Evolutionary conservation across 1,140 invertebrate species (phyloP).

Genomic region (Paraescarpia echinospica): DNA sequence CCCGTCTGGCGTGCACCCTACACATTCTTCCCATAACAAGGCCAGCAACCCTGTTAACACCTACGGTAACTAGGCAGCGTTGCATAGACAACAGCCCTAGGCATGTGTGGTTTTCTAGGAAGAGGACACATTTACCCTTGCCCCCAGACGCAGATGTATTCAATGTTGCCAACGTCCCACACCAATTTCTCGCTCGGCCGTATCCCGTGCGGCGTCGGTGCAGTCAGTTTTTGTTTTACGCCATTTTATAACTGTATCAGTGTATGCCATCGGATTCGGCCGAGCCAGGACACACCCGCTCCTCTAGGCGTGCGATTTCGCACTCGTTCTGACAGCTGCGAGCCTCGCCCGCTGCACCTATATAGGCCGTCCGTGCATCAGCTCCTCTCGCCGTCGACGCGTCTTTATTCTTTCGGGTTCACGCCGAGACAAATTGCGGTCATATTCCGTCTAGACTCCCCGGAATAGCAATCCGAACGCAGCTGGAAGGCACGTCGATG

Average conservation of each 20-base stretch:
- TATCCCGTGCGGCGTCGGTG: neutral
- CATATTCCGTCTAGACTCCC: slow-evolving; percentile 3
- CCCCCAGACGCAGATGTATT: neutral
- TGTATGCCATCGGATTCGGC: neutral
- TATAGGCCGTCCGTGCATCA: neutral
- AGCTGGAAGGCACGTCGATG: neutral
- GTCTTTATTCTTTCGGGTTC: neutral
- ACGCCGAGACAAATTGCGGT: neutral
- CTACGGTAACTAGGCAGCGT: neutral
- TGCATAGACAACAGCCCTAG: neutral
- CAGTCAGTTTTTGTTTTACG: neutral
- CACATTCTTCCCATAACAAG: neutral
- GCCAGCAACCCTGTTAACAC: neutral
- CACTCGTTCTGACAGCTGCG: neutral
- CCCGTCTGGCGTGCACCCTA: neutral
- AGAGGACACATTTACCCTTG: neutral
- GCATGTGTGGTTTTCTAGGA: neutral
- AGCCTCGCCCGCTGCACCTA: neutral
- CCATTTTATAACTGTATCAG: neutral
- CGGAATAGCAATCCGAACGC: neutral
- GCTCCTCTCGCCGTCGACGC: neutral
- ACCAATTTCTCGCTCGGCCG: neutral
- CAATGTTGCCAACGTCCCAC: neutral
- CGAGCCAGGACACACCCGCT: neutral
- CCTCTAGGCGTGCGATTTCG: neutral